Evolutionary conservation across 2,113 vertebrate species (phyloP).

Genomic region (Heptranchias perlo): DNA sequence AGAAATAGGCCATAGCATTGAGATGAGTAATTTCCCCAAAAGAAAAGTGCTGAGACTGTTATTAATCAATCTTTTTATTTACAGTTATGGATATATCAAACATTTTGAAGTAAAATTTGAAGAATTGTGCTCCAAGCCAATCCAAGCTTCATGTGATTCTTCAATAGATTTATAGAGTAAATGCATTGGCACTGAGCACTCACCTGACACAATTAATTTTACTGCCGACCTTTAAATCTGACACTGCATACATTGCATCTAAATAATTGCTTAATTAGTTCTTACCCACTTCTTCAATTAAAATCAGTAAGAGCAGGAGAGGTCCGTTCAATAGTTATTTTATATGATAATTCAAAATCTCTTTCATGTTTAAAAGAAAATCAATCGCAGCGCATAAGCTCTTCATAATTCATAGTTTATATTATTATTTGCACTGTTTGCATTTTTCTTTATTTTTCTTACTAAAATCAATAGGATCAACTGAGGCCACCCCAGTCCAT

Average conservation of each 20-base stretch:
- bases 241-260: slow-evolving; percentile 20
- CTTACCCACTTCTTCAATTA: slow-evolving; percentile 41
- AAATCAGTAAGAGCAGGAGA: slow-evolving; percentile 42
- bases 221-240: neutral
- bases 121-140: neutral
- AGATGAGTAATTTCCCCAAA: slow-evolving; percentile 21
- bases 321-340: slow-evolving; percentile 31
- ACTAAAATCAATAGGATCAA: neutral
- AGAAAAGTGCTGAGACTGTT: neutral
- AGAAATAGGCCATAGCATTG: neutral
- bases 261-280: slow-evolving; percentile 40
- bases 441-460: slow-evolving; percentile 25
- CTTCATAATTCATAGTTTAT: slow-evolving; percentile 46
- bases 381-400: slow-evolving; percentile 43
- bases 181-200: neutral
- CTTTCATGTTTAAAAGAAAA: slow-evolving; percentile 37
- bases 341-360: slow-evolving; percentile 31
- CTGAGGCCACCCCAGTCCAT: neutral
- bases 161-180: neutral
- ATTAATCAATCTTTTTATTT: slow-evolving; percentile 19
- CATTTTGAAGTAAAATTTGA: slow-evolving; percentile 4
- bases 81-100: neutral
- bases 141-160: neutral
- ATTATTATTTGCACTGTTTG: slow-evolving; percentile 46
- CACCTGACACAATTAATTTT: slow-evolving; percentile 13